Evolutionary conservation across 2,888 invertebrate species (phyloP).

Genomic region (Archips crataeganus): DNA sequence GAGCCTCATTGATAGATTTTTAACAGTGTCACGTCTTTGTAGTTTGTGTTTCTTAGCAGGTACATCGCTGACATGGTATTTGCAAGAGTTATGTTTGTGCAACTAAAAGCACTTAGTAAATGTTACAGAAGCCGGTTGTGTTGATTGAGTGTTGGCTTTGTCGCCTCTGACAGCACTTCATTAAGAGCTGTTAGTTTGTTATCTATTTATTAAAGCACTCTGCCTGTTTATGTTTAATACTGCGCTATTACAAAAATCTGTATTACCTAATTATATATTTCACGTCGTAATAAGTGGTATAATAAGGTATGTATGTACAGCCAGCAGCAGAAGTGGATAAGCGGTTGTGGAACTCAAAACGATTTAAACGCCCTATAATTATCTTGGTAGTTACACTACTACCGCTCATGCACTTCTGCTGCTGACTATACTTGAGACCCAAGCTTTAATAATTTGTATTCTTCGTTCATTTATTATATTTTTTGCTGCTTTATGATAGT

Average conservation of each 20-base stretch:
- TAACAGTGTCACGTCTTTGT: constrained; percentile 28
- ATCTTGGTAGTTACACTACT: too few species aligned
- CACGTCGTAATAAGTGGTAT: neutral
- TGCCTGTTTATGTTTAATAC: constrained; percentile 11
- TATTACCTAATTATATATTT: constrained; percentile 7
- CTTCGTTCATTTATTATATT: neutral
- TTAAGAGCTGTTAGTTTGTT: constrained; percentile 30
- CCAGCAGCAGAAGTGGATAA: too few species aligned
- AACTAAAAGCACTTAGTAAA: constrained; percentile 42
- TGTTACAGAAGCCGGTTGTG: constrained; percentile 37
- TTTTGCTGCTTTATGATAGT: neutral
- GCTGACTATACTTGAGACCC: neutral
- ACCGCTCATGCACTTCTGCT: too few species aligned
- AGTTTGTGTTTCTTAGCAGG: neutral
- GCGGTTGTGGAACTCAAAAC: too few species aligned
- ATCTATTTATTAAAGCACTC: constrained; percentile 21
- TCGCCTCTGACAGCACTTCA: constrained; percentile 34
- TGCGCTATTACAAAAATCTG: constrained; percentile 3
- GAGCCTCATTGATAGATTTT: constrained; percentile 35
- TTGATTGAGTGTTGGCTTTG: constrained; percentile 36
- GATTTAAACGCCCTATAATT: too few species aligned
- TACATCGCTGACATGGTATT: constrained; percentile 11
- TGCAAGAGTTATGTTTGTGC: constrained; percentile 39
- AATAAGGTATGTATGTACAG: neutral
- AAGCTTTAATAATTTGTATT: neutral